Base-by-base conservation (phyloP, 1,140 invertebrate species). In the Panagrolaimus sp. region DNA sequence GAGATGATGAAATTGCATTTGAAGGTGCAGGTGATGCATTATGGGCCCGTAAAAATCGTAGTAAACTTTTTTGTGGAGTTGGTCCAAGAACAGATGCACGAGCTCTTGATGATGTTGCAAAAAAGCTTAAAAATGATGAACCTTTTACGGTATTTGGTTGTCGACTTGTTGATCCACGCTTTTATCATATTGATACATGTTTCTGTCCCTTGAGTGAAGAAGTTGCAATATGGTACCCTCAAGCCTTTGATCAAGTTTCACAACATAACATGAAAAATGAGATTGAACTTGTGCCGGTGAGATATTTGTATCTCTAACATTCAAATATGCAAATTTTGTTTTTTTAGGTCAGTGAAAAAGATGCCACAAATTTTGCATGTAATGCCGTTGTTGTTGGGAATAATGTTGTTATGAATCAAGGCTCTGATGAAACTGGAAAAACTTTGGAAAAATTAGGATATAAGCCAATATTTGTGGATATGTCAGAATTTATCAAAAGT, bases 101-200 rank as follows among this genome's bases (percentile, higher is more conserved):
- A 21, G 81, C 81, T 38, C 63, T 83, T 32, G 48, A 62, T 21
- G 70, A 76, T 52, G 47, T 82, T 14, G 67, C 72, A n/a, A 70
- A 75, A 44, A 66, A 72, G 62, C 68, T 82, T 52, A 63, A 67
- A 26, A 73, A 75, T 62, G 70, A 73, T 26, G 66, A 68, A 12
- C 78, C 74, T 28, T 82, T 83, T 48, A 76, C 73, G 47, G 68
- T 73, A 38, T 75, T 78, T 43, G 78, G 78, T 15, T 73, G 77
- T 52, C 70, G 80, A 24, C 76, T 80, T 9, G 73, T 80, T 48
- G 78, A 80, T 69, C 78, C 78, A 2, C 74, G 80, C 26, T 82
- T 82, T 68, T 83, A 82, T 63, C 81, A 82, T 62, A 82, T 82
- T 46, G 81, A 82, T 71, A 82, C 80, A 1, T 82, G 80, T 44